Evolutionary conservation across 2,797 vertebrate species (phyloP), one percentile per base, ranked within the genome.

Genomic region (Danio kyathit): DNA sequence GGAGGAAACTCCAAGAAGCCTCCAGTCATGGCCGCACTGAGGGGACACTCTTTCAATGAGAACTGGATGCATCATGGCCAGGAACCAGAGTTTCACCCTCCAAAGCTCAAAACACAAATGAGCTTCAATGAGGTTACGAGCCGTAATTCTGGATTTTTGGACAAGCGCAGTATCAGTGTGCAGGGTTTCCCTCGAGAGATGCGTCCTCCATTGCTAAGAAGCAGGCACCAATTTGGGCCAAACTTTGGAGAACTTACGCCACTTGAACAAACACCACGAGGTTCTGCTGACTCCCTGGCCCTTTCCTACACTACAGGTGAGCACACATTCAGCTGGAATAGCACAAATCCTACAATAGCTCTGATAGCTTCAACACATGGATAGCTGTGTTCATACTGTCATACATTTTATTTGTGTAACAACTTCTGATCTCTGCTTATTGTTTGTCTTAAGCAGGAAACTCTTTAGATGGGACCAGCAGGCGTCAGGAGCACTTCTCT

Each of bases 401-500:
- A 38, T 43, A 44, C 40, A 52, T 54, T 40, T 17, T 13, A 19
- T 8, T 14, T 1, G 8, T 46, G 16, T 46, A 38, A 46, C 40
- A 56, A 48, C 38, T 40, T 44, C 78, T 71, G 5, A 81, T 61
- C 59, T 76, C 56, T 41, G 38, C 3, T 16, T n/a, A 16, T 82
- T 75, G 0, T 87, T 66, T 87, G 46, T 0, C 80, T 84, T 70
- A 44, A 60, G 61, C 87, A 97, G 98, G 97, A 69, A 95, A 97
- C 85, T 99, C 98, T 6, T 92, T 96, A 43, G 97, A 99, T 0
- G 96, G 97, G 0, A 97, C 94, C 41, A 95, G 90, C 83, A 97
- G 97, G 84, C 96, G 97, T 67, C 98, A 99, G 90, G 98, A 99
- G 90, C 97, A 98, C 84, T 94, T 99, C 70, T 99, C 98, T 44